phyloP scores from a whole-genome alignment of 1,140 invertebrate species.

The Protaetia brevitarsis region DNA sequence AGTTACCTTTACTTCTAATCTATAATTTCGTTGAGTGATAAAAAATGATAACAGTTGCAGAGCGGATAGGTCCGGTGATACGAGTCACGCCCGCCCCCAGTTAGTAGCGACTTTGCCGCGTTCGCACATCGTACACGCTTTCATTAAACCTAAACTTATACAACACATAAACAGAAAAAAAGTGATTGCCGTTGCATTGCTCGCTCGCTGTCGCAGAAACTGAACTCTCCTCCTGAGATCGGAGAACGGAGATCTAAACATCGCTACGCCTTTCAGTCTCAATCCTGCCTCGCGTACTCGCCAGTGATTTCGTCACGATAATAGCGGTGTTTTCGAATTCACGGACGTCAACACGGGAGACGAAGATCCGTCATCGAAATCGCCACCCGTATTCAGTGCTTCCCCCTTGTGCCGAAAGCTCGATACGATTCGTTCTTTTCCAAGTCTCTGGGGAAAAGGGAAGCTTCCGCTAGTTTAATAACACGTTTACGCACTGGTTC shows the following conservation, averaged over 20 bases:
- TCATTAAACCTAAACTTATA: constrained; percentile 8
- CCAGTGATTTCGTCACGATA: constrained; percentile 9
- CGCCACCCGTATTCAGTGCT: too few species aligned
- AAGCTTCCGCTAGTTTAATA: too few species aligned
- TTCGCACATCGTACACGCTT: constrained; percentile 6
- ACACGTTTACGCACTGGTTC: too few species aligned
- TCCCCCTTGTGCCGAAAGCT: too few species aligned
- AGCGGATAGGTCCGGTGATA: not conserved
- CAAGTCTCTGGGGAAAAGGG: too few species aligned
- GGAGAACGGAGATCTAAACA: constrained; percentile 16
- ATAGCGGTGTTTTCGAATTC: not conserved
- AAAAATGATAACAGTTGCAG: constrained; percentile 17
- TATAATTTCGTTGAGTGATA: constrained; percentile 10
- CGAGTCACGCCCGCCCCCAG: not conserved
- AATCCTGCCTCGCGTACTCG: not conserved
- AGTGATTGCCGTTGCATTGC: constrained; percentile 13
- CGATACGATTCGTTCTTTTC: too few species aligned
- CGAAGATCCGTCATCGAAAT: too few species aligned
- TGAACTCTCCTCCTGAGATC: constrained; percentile 12
- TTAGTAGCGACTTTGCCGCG: not conserved
- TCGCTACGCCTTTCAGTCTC: constrained; percentile 5
- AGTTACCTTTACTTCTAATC: not conserved
- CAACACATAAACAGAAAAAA: not conserved
- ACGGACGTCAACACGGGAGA: not conserved
- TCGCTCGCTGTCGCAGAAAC: not conserved